These are phyloP conservation scores for Rhabdomys dilectus DNA, from an alignment of 2,113 vertebrate genomes.

Conservation along the genomic window DNA sequence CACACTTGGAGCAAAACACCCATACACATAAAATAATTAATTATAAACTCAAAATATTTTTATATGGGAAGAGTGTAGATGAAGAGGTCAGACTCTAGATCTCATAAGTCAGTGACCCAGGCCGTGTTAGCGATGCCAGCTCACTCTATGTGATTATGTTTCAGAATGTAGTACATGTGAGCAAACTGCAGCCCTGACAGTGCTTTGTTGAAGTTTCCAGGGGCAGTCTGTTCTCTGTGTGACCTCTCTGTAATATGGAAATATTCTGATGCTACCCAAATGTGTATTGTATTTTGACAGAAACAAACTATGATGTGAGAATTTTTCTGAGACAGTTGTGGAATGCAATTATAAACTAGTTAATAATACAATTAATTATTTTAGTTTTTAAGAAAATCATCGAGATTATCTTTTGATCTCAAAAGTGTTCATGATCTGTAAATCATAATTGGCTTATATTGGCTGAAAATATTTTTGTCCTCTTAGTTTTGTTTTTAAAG, in stretches of 20 bases:
- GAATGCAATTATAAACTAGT: neutral
- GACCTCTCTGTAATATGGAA: too few relatives aligned
- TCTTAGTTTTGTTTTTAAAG: neutral
- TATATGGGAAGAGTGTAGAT: neutral
- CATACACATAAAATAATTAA: neutral
- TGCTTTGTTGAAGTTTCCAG: too few relatives aligned
- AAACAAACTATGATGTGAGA: neutral
- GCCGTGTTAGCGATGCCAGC: too few relatives aligned
- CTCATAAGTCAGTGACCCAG: neutral
- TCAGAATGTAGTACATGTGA: too few relatives aligned
- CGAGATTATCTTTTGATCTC: too few relatives aligned
- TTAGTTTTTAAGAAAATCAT: neutral
- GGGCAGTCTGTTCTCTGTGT: too few relatives aligned
- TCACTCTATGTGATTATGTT: too few relatives aligned
- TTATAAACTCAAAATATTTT: too few relatives aligned
- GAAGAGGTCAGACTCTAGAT: neutral
- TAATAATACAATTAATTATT: neutral
- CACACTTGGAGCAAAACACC: neutral
- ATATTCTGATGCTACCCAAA: neutral
- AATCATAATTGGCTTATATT: conserved; percentile 9
- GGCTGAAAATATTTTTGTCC: neutral
- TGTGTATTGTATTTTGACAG: neutral
- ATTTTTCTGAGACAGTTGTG: neutral
- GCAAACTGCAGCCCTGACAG: too few relatives aligned
- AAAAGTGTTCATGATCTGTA: neutral